A percentile compares a stretch with the other conserved stretches of the same genome.
Evolutionary conservation across 92 coral and sea anemone genomes (phyloP).

Genomic region (Pocillopora grandis): DNA sequence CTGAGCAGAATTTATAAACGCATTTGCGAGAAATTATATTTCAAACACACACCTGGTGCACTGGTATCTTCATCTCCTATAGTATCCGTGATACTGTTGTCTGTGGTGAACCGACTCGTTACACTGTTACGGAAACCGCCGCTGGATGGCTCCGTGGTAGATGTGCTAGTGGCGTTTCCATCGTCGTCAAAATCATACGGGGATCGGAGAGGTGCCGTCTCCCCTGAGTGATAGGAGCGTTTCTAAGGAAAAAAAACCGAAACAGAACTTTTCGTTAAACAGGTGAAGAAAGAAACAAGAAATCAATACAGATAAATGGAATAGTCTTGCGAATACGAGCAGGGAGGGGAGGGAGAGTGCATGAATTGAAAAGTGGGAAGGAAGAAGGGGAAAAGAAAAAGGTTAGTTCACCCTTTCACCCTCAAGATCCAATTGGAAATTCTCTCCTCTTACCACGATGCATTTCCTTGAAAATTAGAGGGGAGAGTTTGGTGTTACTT

Average conservation of each 20-base stretch:
- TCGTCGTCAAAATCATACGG: slow-evolving; percentile 92
- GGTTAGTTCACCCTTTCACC: too few relatives aligned
- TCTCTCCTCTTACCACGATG: too few relatives aligned
- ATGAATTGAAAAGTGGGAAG: too few relatives aligned
- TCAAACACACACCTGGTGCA: slow-evolving; percentile 42
- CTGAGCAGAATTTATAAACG: too few relatives aligned
- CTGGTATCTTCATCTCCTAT: slow-evolving; percentile 76
- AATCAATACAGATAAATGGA: background rate
- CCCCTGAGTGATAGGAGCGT: slow-evolving; percentile 95
- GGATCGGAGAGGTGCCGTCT: slow-evolving; percentile 72
- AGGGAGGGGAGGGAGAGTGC: background rate
- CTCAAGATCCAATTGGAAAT: too few relatives aligned
- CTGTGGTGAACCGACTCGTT: slow-evolving; percentile 69
- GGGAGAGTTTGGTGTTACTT: too few relatives aligned
- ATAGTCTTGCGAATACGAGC: background rate
- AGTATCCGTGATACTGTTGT: slow-evolving; percentile 36
- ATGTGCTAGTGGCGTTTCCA: slow-evolving; percentile 79
- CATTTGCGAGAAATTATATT: background rate
- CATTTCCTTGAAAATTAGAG: too few relatives aligned
- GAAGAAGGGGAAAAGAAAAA: too few relatives aligned
- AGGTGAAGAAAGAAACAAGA: background rate
- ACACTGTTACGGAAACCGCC: slow-evolving; percentile 83
- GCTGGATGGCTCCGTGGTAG: slow-evolving; percentile 91
- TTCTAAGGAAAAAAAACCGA: slow-evolving; percentile 52
- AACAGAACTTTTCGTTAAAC: background rate